Conservation (phyloP, 2,113 vertebrate genomes). For the Oncorhynchus gorbuscha region DNA sequence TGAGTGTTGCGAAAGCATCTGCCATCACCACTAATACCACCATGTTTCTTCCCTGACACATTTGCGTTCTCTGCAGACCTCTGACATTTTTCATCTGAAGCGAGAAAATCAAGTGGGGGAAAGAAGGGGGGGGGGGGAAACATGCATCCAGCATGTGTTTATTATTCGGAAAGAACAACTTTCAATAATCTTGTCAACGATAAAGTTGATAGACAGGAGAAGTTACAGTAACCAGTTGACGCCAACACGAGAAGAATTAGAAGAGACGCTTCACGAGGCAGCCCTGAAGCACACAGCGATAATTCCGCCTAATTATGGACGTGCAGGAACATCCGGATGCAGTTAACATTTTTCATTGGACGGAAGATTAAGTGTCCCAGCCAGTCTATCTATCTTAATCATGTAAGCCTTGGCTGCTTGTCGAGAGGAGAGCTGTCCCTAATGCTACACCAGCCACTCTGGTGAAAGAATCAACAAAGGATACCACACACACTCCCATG, state of each 20-base stretch:
- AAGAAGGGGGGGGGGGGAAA: background rate
- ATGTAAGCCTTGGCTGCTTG: conserved; percentile 40
- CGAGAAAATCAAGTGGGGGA: background rate
- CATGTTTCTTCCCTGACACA: conserved; percentile 30
- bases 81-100: conserved; percentile 31
- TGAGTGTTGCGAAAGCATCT: conserved; percentile 42
- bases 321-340: conserved; percentile 68
- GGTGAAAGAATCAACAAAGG: conserved; percentile 62
- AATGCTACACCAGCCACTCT: conserved; percentile 30
- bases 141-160: background rate
- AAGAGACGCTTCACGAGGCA: conserved; percentile 27
- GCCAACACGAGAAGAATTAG: conserved; percentile 32
- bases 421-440: conserved; percentile 27
- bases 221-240: background rate
- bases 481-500: conserved; percentile 29
- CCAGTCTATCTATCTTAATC: conserved; percentile 71
- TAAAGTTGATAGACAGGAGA: background rate
- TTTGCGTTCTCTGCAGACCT: conserved; percentile 5
- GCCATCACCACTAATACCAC: conserved; percentile 41
- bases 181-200: background rate
- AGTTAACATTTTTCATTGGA: conserved; percentile 74
- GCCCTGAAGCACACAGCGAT: conserved; percentile 31
- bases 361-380: conserved; percentile 63
- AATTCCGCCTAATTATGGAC: conserved; percentile 57
- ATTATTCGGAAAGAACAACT: background rate